These are phyloP conservation scores for Festucalex cinctus DNA, from an alignment of 2,113 vertebrate species.

Conservation along the genomic window DNA sequence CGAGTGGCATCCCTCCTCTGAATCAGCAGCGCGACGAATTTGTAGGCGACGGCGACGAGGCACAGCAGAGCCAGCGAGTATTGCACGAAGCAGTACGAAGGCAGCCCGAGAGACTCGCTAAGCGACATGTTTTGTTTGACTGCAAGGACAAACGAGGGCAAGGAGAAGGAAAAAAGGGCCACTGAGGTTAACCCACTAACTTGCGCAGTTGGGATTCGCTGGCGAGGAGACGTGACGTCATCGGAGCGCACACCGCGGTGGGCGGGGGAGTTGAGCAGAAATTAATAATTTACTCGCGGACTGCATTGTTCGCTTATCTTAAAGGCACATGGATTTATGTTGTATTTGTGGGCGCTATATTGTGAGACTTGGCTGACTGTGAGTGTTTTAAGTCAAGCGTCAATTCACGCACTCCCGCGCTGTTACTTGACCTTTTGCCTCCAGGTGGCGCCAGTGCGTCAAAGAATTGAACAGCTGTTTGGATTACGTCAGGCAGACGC, in stretches of 20 bases:
- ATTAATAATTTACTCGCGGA: background rate
- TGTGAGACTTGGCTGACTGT: background rate
- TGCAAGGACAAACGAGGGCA: too few species aligned
- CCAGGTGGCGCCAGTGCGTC: slow-evolving; percentile 30
- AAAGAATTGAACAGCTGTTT: background rate
- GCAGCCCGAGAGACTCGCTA: background rate
- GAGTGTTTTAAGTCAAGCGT: background rate
- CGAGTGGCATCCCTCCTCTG: background rate
- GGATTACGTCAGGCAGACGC: too few species aligned
- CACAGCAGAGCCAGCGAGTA: slow-evolving; percentile 19
- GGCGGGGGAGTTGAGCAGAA: background rate
- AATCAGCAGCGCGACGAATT: background rate
- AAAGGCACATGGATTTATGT: background rate
- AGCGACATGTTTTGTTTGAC: background rate
- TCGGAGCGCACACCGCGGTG: background rate
- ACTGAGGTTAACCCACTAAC: too few species aligned
- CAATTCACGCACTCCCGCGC: background rate
- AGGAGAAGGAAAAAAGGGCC: too few species aligned
- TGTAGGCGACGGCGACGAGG: background rate
- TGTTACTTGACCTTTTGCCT: background rate
- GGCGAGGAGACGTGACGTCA: background rate
- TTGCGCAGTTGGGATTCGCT: background rate
- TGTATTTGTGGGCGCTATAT: background rate
- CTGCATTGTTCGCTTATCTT: background rate
- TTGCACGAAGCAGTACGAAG: background rate